These are phyloP conservation scores for Patella caerulea DNA, from an alignment of 2,888 invertebrate genomes.

Conservation along the genomic window DNA sequence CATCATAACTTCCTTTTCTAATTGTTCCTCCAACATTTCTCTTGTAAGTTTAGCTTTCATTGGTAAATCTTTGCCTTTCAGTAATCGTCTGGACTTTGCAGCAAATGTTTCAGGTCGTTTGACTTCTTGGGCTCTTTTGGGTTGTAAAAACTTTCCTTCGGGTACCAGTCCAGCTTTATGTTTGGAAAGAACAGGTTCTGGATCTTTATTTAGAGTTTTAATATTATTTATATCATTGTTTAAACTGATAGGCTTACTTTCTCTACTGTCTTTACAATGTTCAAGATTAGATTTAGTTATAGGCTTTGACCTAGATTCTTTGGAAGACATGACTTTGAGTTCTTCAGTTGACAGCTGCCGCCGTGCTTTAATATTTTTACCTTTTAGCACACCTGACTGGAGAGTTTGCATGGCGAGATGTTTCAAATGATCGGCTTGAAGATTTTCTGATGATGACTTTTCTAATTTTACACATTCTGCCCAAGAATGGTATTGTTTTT, in stretches of 20 bases:
- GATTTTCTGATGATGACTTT: not conserved
- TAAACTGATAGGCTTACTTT: no score
- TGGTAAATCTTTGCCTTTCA: not conserved
- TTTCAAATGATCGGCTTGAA: constrained; percentile 3
- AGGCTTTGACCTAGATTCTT: no score
- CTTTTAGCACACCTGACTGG: not conserved
- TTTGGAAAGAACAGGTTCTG: not conserved
- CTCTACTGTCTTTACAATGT: no score
- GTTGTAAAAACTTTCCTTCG: not conserved
- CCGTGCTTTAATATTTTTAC: not conserved
- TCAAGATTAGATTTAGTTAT: no score
- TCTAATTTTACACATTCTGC: not conserved
- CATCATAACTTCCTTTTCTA: not conserved
- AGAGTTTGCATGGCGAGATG: not conserved
- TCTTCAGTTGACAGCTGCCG: constrained; percentile 4
- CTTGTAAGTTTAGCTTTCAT: not conserved
- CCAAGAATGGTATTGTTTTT: not conserved
- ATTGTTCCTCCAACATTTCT: not conserved
- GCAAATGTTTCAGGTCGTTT: no score
- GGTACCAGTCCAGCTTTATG: not conserved
- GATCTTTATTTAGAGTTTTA: no score
- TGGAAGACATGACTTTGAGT: not conserved
- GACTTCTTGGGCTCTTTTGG: not conserved
- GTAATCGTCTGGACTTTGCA: no score
- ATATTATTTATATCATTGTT: no score